phyloP scores from a whole-genome alignment of 2,113 vertebrate species.

The Cyanoliseus patagonus region DNA sequence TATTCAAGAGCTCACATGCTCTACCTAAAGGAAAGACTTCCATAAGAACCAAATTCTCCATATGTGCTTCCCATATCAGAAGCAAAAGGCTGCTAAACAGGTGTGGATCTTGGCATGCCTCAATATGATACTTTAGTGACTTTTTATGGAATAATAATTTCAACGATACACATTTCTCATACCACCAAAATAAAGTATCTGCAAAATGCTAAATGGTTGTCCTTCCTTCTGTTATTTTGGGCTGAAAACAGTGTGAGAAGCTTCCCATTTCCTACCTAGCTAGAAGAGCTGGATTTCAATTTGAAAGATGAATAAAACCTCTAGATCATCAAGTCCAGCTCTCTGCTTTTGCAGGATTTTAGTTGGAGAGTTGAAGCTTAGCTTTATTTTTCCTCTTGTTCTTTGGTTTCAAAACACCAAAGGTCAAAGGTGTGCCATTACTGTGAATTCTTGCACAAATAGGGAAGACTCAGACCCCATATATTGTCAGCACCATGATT shows the following conservation, averaged over 20 bases:
- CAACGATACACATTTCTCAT: background rate
- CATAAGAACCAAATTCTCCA: background rate
- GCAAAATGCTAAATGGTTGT: background rate
- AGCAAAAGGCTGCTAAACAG: background rate
- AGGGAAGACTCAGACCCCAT: background rate
- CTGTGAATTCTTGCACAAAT: background rate
- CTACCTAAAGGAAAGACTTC: background rate
- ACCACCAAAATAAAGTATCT: background rate
- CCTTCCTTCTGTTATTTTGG: background rate
- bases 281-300: background rate
- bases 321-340: background rate
- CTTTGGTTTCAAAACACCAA: background rate
- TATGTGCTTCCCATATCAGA: background rate
- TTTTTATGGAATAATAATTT: background rate
- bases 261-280: background rate
- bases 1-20: background rate
- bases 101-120: background rate
- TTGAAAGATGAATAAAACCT: background rate
- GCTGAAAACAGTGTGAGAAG: background rate
- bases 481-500: background rate
- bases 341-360: background rate
- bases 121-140: background rate
- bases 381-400: background rate
- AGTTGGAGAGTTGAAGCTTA: background rate
- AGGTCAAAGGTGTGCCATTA: background rate